Percentiles rank a stretch among this genome's conserved stretches.
Evolutionary conservation across 2,888 invertebrate genomes (phyloP).

Genomic region (Dioctria linearis): DNA sequence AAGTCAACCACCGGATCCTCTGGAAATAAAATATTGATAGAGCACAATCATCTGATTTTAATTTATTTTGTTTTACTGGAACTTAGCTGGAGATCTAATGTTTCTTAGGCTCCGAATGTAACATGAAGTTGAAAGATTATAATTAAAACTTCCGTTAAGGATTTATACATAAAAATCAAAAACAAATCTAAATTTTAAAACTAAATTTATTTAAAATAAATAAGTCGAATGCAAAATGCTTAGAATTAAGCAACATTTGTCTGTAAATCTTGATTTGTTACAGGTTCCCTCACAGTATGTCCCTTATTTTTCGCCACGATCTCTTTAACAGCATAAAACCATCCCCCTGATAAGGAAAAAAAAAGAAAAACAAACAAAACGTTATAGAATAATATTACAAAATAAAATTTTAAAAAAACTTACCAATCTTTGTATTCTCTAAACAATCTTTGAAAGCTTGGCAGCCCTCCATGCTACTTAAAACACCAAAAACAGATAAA

Average conservation of each 20-base stretch:
- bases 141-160: too few species aligned
- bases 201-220: not conserved
- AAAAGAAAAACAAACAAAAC: not conserved
- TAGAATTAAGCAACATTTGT: slow-evolving; percentile 37
- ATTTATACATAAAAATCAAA: too few species aligned
- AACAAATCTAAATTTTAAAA: too few species aligned
- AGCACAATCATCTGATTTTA: too few species aligned
- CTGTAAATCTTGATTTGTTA: not conserved
- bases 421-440: slow-evolving; percentile 80
- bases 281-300: slow-evolving; percentile 62
- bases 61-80: too few species aligned
- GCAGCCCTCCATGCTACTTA: slow-evolving; percentile 95
- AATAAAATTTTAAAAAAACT: slow-evolving; percentile 39
- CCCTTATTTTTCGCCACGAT: slow-evolving; percentile 66
- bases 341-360: slow-evolving; percentile 63
- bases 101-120: too few species aligned
- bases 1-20: too few species aligned
- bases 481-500: slow-evolving; percentile 90
- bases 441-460: slow-evolving; percentile 87
- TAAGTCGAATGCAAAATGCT: not conserved
- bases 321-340: slow-evolving; percentile 85
- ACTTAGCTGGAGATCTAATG: too few species aligned
- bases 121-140: too few species aligned
- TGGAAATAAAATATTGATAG: too few species aligned
- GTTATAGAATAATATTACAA: slow-evolving; percentile 74